Base-by-base conservation (phyloP, 2,113 vertebrate genomes). In the Glaucidium brasilianum region DNA sequence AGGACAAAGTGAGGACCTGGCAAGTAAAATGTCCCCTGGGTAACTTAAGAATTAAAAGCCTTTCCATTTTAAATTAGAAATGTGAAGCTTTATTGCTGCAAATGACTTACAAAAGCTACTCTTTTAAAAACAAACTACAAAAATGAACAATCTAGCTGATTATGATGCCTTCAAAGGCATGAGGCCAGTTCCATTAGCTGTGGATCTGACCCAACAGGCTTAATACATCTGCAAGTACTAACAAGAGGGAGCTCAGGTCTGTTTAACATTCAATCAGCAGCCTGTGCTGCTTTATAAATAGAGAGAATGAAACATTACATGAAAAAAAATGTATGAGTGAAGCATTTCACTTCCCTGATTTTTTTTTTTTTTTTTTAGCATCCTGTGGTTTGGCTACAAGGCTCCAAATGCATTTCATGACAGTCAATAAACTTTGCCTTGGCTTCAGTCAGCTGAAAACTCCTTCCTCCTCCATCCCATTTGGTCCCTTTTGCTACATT, bases 41-140 rank as follows among this genome's bases (percentile, higher is more conserved):
- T 66, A 92, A 80, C 47, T 80, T 47, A 45, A 55, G 84, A 95
- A 96, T 95, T 97, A 96, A 97, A 97, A 97, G 97, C 78, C 78
- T 79, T 96, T 96, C 85, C 63, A 91, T 95, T 95, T 78, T 84
- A 82, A 96, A 96, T 91, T 64, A 94, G 84, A 86, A 84, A 88
- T 72, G 72, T 39, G 77, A 92, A 83, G 66, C 37, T 90, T 94
- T 94, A 79, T 79, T 64, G 52, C 82, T 88, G 75, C 63, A 93
- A 95, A 95, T 72, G 30, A 93, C 71, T 95, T 88, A 83, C 34
- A 96, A 90, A 85, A 77, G 89, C 88, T 62, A 78, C 60, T 80
- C 88, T 95, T 84, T 88, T 62, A 88, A 82, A 97, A 95, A 90
- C 86, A 85, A 95, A 85, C 88, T 88, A 90, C 68, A 88, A 78